Evolutionary conservation across 2,888 invertebrate genomes (phyloP).

Genomic region (Amphimallon solstitiale): DNA sequence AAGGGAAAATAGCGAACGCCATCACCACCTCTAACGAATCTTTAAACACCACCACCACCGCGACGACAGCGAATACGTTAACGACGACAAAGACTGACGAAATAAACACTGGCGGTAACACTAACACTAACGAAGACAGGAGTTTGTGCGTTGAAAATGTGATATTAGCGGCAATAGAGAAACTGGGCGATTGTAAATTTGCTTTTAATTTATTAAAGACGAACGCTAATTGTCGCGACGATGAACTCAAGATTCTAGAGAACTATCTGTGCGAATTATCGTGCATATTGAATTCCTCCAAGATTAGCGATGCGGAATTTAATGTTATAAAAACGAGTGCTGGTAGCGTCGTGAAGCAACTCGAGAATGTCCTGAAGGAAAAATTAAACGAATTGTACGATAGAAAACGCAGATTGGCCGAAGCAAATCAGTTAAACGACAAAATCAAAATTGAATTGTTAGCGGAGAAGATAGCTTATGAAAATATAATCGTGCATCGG

Average conservation of each 20-base stretch:
- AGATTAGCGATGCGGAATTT: conserved; percentile 66
- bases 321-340: conserved; percentile 68
- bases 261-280: conserved; percentile 72
- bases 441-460: conserved; percentile 75
- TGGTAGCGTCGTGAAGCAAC: conserved; percentile 69
- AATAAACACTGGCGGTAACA: conserved; percentile 62
- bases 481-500: conserved; percentile 74
- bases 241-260: conserved; percentile 74
- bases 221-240: conserved; percentile 70
- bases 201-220: conserved; percentile 73
- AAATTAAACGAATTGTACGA: conserved; percentile 77
- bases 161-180: conserved; percentile 67
- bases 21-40: conserved; percentile 69
- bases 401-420: conserved; percentile 72
- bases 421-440: conserved; percentile 75
- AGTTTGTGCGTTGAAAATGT: conserved; percentile 43
- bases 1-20: conserved; percentile 78
- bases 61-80: conserved; percentile 45
- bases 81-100: conserved; percentile 47
- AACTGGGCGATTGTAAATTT: conserved; percentile 74
- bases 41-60: conserved; percentile 60
- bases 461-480: conserved; percentile 84
- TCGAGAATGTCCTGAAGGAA: conserved; percentile 74
- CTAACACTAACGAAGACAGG: background rate
- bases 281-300: conserved; percentile 65